Percentiles rank a stretch among this genome's conserved stretches.
phyloP scores from a whole-genome alignment of 2,797 vertebrate species.

The Tolypeutes matacus region DNA sequence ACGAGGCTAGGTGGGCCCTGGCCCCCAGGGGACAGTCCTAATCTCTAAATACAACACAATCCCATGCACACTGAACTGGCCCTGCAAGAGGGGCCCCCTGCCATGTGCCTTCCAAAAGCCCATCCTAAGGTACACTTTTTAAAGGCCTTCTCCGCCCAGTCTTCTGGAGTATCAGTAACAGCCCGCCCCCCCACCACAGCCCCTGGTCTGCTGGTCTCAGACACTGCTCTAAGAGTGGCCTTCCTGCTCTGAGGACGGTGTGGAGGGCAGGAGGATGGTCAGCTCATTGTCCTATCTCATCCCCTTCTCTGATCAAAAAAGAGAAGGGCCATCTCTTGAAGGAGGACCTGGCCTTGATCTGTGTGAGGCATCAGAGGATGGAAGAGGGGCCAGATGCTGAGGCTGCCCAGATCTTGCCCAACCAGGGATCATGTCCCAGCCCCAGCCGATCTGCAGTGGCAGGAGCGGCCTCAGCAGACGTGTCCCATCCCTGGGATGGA shows the following conservation, averaged over 20 bases:
- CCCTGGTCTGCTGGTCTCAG: neutral
- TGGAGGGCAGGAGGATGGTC: neutral
- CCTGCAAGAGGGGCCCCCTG: no score
- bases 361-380: neutral
- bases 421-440: neutral
- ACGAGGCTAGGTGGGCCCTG: neutral
- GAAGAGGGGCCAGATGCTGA: neutral
- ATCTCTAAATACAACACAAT: neutral
- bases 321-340: neutral
- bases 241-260: neutral
- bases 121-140: no score
- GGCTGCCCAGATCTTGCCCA: neutral
- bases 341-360: neutral
- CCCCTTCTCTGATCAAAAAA: constrained; percentile 38
- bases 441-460: neutral
- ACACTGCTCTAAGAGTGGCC: neutral
- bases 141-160: neutral
- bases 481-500: neutral
- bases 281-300: neutral
- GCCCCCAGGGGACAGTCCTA: neutral
- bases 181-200: neutral
- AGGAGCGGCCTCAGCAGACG: neutral
- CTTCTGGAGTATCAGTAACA: no score
- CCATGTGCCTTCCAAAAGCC: no score
- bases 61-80: neutral